These are phyloP conservation scores for Carcina quercana DNA, from an alignment of 2,888 invertebrate species.

Conservation along the genomic window DNA sequence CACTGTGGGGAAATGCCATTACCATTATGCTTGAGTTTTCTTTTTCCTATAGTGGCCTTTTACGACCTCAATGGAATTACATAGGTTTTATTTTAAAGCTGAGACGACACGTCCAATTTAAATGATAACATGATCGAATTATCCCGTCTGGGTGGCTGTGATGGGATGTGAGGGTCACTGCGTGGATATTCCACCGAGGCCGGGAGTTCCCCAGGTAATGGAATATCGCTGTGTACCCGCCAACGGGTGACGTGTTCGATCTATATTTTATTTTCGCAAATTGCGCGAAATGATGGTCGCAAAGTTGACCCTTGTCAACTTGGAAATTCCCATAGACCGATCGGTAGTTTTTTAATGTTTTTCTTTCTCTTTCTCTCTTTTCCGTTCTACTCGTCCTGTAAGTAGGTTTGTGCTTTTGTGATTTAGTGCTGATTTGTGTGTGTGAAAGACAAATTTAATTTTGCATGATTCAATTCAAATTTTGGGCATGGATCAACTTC, in stretches of 20 bases:
- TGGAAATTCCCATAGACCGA: conserved; percentile 22
- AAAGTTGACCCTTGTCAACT: conserved; percentile 54
- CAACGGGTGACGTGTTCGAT: conserved; percentile 46
- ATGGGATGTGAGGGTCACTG: conserved; percentile 43
- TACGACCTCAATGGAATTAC: too few relatives aligned
- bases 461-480: background rate
- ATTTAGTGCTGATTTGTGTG: background rate
- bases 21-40: too few relatives aligned
- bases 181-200: conserved; percentile 57
- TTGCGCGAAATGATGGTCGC: conserved; percentile 53
- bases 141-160: conserved; percentile 7
- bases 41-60: too few relatives aligned
- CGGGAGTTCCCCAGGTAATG: conserved; percentile 59
- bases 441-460: background rate
- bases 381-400: background rate
- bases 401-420: background rate
- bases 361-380: background rate
- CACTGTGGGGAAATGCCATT: too few relatives aligned
- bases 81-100: too few relatives aligned
- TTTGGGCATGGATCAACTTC: background rate
- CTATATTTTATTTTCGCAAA: conserved; percentile 67
- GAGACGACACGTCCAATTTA: too few relatives aligned
- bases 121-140: conserved; percentile 9
- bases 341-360: conserved; percentile 2
- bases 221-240: conserved; percentile 62